A percentile compares a stretch with the other conserved stretches of the same genome.
phyloP scores from a whole-genome alignment of 1,140 invertebrate species.

The Euwallacea fornicatus region DNA sequence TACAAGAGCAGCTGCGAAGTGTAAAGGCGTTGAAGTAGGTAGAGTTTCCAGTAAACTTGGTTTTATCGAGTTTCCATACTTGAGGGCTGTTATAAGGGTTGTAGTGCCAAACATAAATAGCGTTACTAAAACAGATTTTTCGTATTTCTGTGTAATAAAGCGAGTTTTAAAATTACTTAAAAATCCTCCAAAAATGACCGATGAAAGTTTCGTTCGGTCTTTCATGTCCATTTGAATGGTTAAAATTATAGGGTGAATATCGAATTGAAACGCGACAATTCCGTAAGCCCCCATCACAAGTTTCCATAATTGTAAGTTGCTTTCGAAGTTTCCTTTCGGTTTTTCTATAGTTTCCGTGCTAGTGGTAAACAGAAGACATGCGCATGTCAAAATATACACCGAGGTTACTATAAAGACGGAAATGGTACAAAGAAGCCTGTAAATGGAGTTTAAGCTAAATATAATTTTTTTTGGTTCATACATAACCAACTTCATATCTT shows the following conservation, averaged over 20 bases:
- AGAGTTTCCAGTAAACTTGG: constrained; percentile 62
- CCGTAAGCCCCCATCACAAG: constrained; percentile 64
- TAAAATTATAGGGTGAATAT: constrained; percentile 76
- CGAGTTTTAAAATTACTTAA: constrained; percentile 52
- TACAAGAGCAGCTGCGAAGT: constrained; percentile 66
- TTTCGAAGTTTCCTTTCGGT: neutral
- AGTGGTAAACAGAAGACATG: constrained; percentile 54
- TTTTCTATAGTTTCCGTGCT: neutral
- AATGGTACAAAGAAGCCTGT: constrained; percentile 60
- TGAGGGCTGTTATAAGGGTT: constrained; percentile 60
- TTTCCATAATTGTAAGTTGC: constrained; percentile 47
- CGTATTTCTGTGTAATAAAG: constrained; percentile 10
- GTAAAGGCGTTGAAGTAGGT: constrained; percentile 63
- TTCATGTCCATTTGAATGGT: constrained; percentile 81
- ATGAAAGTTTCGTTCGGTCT: constrained; percentile 64
- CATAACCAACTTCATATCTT: constrained; percentile 74
- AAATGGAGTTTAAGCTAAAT: constrained; percentile 30
- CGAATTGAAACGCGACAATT: constrained; percentile 72
- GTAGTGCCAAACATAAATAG: constrained; percentile 67
- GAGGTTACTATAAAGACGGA: constrained; percentile 62
- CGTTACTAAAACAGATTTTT: constrained; percentile 56
- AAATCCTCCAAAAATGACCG: constrained; percentile 67
- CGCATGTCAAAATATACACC: constrained; percentile 62
- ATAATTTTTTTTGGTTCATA: neutral
- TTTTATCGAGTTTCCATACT: constrained; percentile 60